These are phyloP conservation scores for Chamaea fasciata DNA, from an alignment of 2,113 vertebrate species.

Conservation along the genomic window DNA sequence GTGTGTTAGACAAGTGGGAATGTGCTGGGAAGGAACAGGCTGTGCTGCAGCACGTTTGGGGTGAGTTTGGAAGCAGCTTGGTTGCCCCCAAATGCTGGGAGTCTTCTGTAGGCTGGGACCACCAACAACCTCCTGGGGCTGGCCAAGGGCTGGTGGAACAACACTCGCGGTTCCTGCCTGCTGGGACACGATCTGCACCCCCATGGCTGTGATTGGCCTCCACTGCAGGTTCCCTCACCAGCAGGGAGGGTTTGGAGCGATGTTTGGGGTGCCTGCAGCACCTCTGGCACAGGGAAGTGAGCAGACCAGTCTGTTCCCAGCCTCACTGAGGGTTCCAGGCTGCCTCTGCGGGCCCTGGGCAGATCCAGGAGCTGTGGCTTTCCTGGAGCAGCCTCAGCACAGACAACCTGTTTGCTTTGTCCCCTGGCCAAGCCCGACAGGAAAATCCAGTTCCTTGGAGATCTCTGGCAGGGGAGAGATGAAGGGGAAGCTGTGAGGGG, in stretches of 20 bases:
- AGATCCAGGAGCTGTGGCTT: not conserved
- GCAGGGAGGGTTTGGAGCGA: not conserved
- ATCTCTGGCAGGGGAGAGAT: not conserved
- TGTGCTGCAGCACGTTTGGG: not conserved
- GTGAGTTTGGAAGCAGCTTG: not conserved
- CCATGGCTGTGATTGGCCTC: not conserved
- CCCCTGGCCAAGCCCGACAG: conserved; percentile 12
- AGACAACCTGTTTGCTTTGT: conserved; percentile 51
- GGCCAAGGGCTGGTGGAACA: not conserved
- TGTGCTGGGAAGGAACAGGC: not conserved
- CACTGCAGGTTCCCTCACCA: not conserved
- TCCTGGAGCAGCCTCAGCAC: not conserved
- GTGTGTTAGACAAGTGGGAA: not conserved
- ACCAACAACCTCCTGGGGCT: rapidly evolving
- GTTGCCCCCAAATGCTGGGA: not conserved
- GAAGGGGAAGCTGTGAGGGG: not conserved
- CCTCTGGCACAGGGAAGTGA: not conserved
- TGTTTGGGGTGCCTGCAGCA: not conserved
- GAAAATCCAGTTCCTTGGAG: conserved; percentile 46
- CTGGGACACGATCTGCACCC: not conserved
- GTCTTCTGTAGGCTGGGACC: not conserved
- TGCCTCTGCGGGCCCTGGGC: not conserved
- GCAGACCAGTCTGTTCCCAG: not conserved
- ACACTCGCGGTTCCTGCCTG: not conserved
- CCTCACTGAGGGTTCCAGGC: not conserved